Conservation (phyloP, 2,888 invertebrate species). For the Hypselothyrea guttata region DNA sequence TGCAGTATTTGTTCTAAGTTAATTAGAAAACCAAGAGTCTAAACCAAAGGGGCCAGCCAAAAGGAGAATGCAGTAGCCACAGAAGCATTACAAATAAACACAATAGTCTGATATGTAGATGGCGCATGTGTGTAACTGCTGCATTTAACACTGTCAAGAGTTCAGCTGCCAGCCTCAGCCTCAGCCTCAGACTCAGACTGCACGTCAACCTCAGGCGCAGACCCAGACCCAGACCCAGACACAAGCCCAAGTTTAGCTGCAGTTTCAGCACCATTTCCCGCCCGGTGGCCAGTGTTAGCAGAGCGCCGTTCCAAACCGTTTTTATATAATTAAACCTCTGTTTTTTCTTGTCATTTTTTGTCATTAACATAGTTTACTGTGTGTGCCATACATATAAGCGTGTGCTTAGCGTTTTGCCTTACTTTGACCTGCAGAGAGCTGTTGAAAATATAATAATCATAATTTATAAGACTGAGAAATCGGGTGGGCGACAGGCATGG, state of each 20-base stretch:
- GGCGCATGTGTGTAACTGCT: constrained; percentile 66
- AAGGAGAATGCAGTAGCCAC: constrained; percentile 4
- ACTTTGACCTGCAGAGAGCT: constrained; percentile 45
- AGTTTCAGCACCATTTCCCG: constrained; percentile 27
- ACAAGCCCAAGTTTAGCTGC: constrained; percentile 20
- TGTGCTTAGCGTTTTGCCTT: constrained; percentile 29
- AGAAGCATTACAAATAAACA: constrained; percentile 4
- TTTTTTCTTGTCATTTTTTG: constrained; percentile 59
- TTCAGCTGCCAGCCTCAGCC: constrained; percentile 46
- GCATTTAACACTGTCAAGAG: constrained; percentile 74
- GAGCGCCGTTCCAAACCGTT: constrained; percentile 25
- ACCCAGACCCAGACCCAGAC: constrained; percentile 42
- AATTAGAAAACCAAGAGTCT: constrained; percentile 65
- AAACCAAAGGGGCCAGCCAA: constrained; percentile 18
- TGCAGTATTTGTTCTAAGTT: constrained; percentile 76
- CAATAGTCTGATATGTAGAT: background rate
- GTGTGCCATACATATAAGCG: background rate
- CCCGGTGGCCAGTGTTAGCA: constrained; percentile 34
- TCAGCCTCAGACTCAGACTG: constrained; percentile 12
- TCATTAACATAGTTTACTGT: constrained; percentile 74
- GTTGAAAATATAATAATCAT: constrained; percentile 70
- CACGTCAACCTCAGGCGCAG: constrained; percentile 19
- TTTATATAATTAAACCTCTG: constrained; percentile 27
- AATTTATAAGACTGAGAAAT: constrained; percentile 61
- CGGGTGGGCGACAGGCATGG: constrained; percentile 41